Evolutionary conservation across 2,888 invertebrate species (phyloP).

Genomic region (Agrotis puta): DNA sequence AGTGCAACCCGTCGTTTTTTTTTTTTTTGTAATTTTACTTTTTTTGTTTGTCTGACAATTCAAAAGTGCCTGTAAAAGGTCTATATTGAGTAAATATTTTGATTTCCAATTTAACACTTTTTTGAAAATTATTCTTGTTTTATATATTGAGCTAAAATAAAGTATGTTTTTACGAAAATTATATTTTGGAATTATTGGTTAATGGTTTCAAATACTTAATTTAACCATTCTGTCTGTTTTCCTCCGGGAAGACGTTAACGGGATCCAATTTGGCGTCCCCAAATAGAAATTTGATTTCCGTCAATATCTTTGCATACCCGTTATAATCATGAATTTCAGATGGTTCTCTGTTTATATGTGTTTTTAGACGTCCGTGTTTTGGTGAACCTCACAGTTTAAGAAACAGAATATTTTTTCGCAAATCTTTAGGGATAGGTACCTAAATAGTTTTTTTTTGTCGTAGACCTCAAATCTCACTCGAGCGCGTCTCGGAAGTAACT

Average conservation of each 20-base stretch:
- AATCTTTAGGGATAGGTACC: too few relatives aligned
- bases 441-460: background rate
- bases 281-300: slow-evolving; percentile 62
- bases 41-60: too few relatives aligned
- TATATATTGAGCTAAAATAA: too few relatives aligned
- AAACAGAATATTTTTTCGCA: background rate
- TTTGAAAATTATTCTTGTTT: too few relatives aligned
- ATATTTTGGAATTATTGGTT: too few relatives aligned
- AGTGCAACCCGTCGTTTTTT: too few relatives aligned
- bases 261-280: slow-evolving; percentile 58
- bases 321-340: slow-evolving; percentile 66
- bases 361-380: slow-evolving; percentile 22
- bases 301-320: slow-evolving; percentile 64
- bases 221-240: slow-evolving; percentile 29
- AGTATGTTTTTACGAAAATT: too few relatives aligned
- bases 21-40: too few relatives aligned
- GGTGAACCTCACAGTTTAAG: slow-evolving; percentile 12
- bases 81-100: too few relatives aligned
- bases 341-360: slow-evolving; percentile 49
- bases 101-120: too few relatives aligned
- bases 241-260: slow-evolving; percentile 47
- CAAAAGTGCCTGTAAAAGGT: too few relatives aligned
- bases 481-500: background rate
- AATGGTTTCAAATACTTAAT: too few relatives aligned
- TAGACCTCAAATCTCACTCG: background rate